A percentile compares a stretch with the other conserved stretches of the same genome.
Conservation (phyloP, 2,888 invertebrate genomes). For the Oligia latruncula region DNA sequence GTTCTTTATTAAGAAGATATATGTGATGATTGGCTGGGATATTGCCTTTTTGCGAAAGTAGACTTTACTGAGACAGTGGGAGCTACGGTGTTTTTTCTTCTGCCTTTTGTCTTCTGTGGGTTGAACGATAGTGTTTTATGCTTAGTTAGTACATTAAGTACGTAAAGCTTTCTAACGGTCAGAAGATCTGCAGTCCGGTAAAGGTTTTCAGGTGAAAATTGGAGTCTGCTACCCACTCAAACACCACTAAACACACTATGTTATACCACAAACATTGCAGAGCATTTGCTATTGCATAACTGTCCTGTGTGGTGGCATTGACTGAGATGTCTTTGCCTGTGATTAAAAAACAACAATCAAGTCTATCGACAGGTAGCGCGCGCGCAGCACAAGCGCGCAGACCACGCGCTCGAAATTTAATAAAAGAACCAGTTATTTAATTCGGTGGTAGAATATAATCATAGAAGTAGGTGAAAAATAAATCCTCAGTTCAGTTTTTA, state of each 20-base stretch:
- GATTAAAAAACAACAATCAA: slow-evolving; percentile 65
- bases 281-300: slow-evolving; percentile 21
- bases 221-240: background rate
- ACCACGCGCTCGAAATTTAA: slow-evolving; percentile 22
- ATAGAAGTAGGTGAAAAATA: background rate
- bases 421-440: slow-evolving; percentile 6
- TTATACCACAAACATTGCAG: slow-evolving; percentile 21
- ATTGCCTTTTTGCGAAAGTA: too few species aligned
- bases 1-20: too few species aligned
- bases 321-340: slow-evolving; percentile 29
- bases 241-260: background rate
- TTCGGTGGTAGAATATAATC: background rate
- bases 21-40: too few species aligned
- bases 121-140: too few species aligned
- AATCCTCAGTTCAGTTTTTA: slow-evolving; percentile 4
- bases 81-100: too few species aligned
- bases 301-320: slow-evolving; percentile 46
- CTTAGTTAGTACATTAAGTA: too few species aligned
- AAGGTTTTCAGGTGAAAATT: too few species aligned
- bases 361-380: slow-evolving; percentile 66
- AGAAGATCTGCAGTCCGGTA: too few species aligned
- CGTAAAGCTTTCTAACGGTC: too few species aligned
- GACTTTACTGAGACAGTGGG: too few species aligned
- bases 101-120: too few species aligned
- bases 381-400: slow-evolving; percentile 50